Evolutionary conservation across 2,888 invertebrate species (phyloP).

Genomic region (Nymphalis urticae): DNA sequence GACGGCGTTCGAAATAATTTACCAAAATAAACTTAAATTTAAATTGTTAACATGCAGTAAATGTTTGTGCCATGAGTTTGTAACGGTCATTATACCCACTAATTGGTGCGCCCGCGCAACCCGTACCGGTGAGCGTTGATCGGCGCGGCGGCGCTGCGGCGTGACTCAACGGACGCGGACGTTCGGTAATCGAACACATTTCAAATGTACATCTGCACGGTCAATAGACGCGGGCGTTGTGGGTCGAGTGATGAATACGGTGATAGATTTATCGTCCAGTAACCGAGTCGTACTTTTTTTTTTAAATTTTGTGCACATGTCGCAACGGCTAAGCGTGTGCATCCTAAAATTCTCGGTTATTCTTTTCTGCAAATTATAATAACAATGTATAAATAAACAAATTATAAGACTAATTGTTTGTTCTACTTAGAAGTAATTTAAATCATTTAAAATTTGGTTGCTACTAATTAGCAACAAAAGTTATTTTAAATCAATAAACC

Average conservation of each 20-base stretch:
- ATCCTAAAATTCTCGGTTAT: not conserved
- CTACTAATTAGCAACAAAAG: too few relatives aligned
- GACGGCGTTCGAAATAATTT: not conserved
- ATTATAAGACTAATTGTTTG: too few relatives aligned
- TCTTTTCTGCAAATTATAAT: too few relatives aligned
- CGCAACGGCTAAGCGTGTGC: not conserved
- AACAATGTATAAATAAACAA: too few relatives aligned
- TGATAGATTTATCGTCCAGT: conserved; percentile 8
- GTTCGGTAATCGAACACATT: conserved; percentile 36
- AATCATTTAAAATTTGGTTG: too few relatives aligned
- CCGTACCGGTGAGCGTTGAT: conserved; percentile 19
- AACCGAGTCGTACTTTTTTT: not conserved
- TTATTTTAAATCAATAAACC: too few relatives aligned
- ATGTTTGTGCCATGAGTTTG: conserved; percentile 2
- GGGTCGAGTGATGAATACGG: conserved; percentile 6
- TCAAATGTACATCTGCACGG: conserved; percentile 54
- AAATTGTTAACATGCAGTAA: conserved; percentile 1
- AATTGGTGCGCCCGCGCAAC: conserved; percentile 26
- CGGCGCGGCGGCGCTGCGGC: conserved; percentile 4
- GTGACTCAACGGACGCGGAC: conserved; percentile 30
- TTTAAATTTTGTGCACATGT: not conserved
- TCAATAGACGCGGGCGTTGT: conserved; percentile 50
- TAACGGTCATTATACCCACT: conserved; percentile 25
- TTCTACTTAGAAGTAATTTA: too few relatives aligned
- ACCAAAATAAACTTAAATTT: not conserved